Evolutionary conservation across 2,888 invertebrate species (phyloP), one percentile per base, ranked within the genome.

Genomic region (Ornithoptera priamus): DNA sequence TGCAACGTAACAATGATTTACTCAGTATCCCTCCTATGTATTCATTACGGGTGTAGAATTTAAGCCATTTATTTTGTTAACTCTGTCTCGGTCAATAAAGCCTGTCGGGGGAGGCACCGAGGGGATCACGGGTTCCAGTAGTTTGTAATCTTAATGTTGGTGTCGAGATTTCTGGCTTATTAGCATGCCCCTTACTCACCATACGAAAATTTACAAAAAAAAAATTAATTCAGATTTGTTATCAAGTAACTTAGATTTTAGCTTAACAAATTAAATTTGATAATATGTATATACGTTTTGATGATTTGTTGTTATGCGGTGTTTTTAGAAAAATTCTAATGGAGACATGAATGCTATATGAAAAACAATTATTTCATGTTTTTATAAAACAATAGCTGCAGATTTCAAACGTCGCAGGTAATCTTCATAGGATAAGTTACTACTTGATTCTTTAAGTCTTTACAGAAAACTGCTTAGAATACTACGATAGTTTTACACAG

Each of bases 51-150:
- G 92, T 92, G 92, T 90, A 92, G 92, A 92, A 91, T 92, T 92
- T 92, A 86, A 91, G 89, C 90, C 90, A 92, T 92, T 92, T 91
- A 92, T 92, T 92, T 90, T 90, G 92, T 92, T 92, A 92, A 87
- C 89, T 89, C 84, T 85, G 87, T 85, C 81, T 84, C 85, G 88
- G 86, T 84, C 84, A 85, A 90, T 91, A 90, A 89, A 91, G 79
- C 86, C 81, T 79, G 83, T 77, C 79, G 81, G 83, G 88, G 89
- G 84, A 81, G 77, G 82, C 77, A 80, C 81, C 79, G 82, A 80
- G 81, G 83, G 84, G 85, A 84, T 85, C 81, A 78, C 46, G 75
- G 74, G 79, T 75, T 78, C 79, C 73, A 60, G 79, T 84, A 85
- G 83, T 86, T 84, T 83, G 83, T 86, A 83, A 86, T 85, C 83